Base-by-base conservation (phyloP, 2,888 invertebrate species). In the Drosophila meridionalis region DNA sequence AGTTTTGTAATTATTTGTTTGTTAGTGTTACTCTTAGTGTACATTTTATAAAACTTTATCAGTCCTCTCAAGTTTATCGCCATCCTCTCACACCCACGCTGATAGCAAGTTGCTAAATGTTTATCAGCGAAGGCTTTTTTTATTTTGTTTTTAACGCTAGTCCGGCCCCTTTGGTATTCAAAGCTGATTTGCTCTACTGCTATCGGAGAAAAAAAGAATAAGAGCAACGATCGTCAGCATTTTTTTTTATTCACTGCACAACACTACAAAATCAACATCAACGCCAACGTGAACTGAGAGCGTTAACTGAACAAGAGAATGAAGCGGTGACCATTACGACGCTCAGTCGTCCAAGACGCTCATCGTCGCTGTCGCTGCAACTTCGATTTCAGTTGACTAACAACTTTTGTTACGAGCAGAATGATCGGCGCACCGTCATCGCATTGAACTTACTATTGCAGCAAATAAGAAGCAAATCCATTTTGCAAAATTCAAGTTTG, bases 351-450 rank as follows among this genome's bases (percentile, higher is more conserved):
- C 59, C 43, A 78, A 78, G 56, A 68, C 71, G 55, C 56, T 48
- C 36, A 9, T 36, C 34, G 43, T 14, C 30, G 42, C 34, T 12
- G 70, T 57, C 38, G 73, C 58, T 66, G 78, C 71, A 63, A 89
- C 89, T 89, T 87, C 68, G 69, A 55, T 73, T 80, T 88, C 78
- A 86, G 76, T 90, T 86, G 65, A 63, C 69, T 69, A 72, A 67
- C 83, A 88, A 73, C 85, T 87, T 80, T 76, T 89, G 82, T 61
- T 61, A 72, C 64, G 73, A 73, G 71, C 76, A 73, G 61, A 72
- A 72, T 63, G 73, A 59, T 43, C 34, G 36, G 68, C 63, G 57
- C 73, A 68, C 76, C 76, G 69, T 64, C 66, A 73, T 50, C 68
- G 58, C 36, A 9, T 42, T 36, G 34, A 34, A 56, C 30, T 50